Evolutionary conservation across 2,797 vertebrate species (phyloP), one percentile per base, ranked within the genome.

Genomic region (Lagocephalus sceleratus): DNA sequence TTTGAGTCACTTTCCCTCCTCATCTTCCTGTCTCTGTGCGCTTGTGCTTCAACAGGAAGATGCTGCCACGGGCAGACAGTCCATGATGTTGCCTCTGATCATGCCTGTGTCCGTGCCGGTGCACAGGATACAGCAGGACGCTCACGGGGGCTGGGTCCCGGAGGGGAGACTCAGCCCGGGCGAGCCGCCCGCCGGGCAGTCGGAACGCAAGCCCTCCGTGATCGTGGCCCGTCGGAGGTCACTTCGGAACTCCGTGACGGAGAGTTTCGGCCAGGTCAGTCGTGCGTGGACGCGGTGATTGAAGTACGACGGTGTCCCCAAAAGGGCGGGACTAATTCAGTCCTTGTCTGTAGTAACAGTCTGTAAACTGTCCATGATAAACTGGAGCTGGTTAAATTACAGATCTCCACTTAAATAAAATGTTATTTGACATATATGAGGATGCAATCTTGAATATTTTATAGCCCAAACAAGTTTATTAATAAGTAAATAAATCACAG

Each of bases 101-200:
- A 97, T 99, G 78, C 97, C 97, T 0, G 97, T 99, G 39, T 99
- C 97, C 0, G 97, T 99, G 66, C 97, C 97, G 0, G 88, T 84
- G 67, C 81, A 83, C 82, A 69, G 64, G 79, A 56, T 49, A 71
- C 66, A 91, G 68, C 52, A 76, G 47, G 84, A 75, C 54, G 3
- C 86, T 73, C 92, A 14, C 66, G 85, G 50, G 56, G 84, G 61
- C 85, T 95, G 75, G 90, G 84, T 66, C 87, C 84, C 87, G 79
- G 60, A 90, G 74, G 60, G 90, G 74, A 75, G 86, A 62, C 68
- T 60, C 68, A 62, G 84, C 73, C 76, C 65, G 65, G 23, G 47
- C 39, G 44, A 89, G 75, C 68, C 68, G 0, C 85, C 89, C 40
- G 86, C 85, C 4, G 79, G 85, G 54, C 71, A 72, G 11, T 64